Evolutionary conservation across 1,140 invertebrate species (phyloP).

Genomic region (Agrilus planipennis): DNA sequence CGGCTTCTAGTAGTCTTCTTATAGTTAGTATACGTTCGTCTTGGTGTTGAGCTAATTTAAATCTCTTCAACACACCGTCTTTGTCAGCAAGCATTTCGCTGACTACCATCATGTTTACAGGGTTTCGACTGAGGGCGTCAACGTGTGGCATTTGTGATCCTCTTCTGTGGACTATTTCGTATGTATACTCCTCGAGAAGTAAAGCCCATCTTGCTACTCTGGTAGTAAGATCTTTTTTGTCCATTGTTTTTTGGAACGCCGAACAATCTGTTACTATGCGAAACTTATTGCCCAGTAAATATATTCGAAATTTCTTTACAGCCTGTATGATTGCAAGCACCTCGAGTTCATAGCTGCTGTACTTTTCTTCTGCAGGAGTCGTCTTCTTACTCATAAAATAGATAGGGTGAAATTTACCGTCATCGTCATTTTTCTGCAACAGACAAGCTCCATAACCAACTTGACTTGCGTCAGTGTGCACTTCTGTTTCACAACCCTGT

Average conservation of each 20-base stretch:
- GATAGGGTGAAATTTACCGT: slow-evolving; percentile 24
- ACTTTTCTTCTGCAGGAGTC: slow-evolving; percentile 30
- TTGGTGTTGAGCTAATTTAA: no score
- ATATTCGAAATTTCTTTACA: slow-evolving; percentile 35
- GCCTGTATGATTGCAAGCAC: slow-evolving; percentile 35
- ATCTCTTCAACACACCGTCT: no score
- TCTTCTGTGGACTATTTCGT: slow-evolving; percentile 25
- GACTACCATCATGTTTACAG: no score
- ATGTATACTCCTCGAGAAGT: slow-evolving; percentile 26
- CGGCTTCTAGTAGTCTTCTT: no score
- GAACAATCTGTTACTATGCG: slow-evolving; percentile 33
- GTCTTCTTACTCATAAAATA: slow-evolving; percentile 33
- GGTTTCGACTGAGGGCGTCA: slow-evolving; percentile 16
- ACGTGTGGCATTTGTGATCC: slow-evolving; percentile 10
- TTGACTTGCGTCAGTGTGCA: slow-evolving; percentile 19
- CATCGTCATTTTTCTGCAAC: slow-evolving; percentile 20
- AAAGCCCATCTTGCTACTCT: slow-evolving; percentile 30
- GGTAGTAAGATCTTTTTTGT: slow-evolving; percentile 26
- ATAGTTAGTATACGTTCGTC: no score
- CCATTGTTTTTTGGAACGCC: slow-evolving; percentile 14
- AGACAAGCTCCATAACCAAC: slow-evolving; percentile 24
- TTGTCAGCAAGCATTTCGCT: no score
- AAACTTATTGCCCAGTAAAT: slow-evolving; percentile 25
- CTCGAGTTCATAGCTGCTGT: slow-evolving; percentile 35
- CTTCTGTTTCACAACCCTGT: slow-evolving; percentile 23